These are phyloP conservation scores for Anolis carolinensis DNA, from an alignment of 2,113 vertebrate species.

Conservation along the genomic window DNA sequence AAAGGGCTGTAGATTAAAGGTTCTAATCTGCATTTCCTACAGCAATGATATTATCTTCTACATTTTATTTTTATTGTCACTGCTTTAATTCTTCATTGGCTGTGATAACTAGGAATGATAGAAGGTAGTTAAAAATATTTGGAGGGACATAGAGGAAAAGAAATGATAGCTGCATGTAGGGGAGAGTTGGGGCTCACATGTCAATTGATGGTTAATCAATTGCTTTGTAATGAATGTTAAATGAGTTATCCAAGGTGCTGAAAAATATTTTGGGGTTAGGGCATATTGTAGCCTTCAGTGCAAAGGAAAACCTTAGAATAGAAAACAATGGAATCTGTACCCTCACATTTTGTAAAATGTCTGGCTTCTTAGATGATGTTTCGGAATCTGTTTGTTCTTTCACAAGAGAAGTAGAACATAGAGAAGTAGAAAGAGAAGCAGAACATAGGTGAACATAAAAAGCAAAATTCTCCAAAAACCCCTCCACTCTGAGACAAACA, in stretches of 20 bases:
- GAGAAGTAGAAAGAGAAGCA: neutral
- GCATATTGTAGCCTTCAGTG: neutral
- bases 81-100: too few species aligned
- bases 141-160: neutral
- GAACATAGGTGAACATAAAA: neutral
- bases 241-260: too few species aligned
- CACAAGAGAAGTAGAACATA: too few species aligned
- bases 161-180: neutral
- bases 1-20: too few species aligned
- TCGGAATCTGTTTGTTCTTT: neutral
- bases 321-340: neutral
- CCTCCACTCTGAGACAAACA: neutral
- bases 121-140: neutral
- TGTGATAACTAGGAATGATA: neutral
- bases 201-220: too few species aligned
- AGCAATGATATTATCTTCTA: too few species aligned
- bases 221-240: too few species aligned
- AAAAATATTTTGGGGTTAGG: too few species aligned
- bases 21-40: too few species aligned
- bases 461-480: neutral
- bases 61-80: too few species aligned
- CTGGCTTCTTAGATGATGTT: neutral
- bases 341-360: neutral
- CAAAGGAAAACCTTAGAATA: neutral
- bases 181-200: too few species aligned